Base-by-base conservation (phyloP, 2,888 invertebrate genomes). In the Brachylomia viminalis region DNA sequence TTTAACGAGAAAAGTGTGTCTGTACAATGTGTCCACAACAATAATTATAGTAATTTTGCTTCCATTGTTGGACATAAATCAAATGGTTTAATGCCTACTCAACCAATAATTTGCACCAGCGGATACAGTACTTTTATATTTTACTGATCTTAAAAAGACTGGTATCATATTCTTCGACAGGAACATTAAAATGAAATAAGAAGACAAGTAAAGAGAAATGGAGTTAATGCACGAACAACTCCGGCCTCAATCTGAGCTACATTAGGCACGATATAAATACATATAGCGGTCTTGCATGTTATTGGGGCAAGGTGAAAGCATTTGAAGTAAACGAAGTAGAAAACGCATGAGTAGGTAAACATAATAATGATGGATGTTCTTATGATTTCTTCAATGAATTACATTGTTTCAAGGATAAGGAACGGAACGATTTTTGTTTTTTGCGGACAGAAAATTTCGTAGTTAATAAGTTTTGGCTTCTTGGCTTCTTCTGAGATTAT, bases 361-460 rank as follows among this genome's bases (percentile, higher is more conserved):
- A 66, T 69, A 69, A 82, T 79, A 76, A 54, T 79, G 82, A 81
- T 81, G 68, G 79, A 79, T 79, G 64, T 58, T 68, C 20, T 52
- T 27, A 65, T 17, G 10, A 38, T n/a, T n/a, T n/a, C n/a, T n/a
- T n/a, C n/a, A n/a, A n/a, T 65, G 38, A 20, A 49, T 49, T 64
- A 64, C 23, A 20, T 59, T 65, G 20, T 78, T 78, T n/a, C 52
- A 61, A 77, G 33, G 27, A 59, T 42, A 23, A 52, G n/a, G 54
- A 45, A 71, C 45, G 23, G 1, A 15, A n/a, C 23, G 5, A 0
- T 10, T n/a, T 54, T n/a, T 15, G 10, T 7, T 42, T 33, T 33
- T n/a, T n/a, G 5, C n/a, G 10, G 30, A 33, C 42, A 10, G 15
- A 54, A 72, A 56, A 72, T 33, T 54, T n/a, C 30, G 30, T 15